Evolutionary conservation across 2,797 vertebrate species (phyloP).

Genomic region (Sparidentex hasta): DNA sequence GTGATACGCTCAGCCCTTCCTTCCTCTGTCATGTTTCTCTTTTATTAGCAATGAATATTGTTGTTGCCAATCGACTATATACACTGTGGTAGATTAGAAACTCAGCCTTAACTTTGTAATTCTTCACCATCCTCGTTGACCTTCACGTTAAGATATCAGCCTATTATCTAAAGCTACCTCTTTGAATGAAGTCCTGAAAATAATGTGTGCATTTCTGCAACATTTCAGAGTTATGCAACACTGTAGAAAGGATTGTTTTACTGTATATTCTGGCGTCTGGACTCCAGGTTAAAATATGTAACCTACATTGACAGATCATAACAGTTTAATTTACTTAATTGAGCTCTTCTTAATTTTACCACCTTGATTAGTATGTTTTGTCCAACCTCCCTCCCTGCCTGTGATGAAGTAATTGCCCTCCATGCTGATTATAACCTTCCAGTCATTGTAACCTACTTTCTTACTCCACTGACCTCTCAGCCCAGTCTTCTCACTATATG

Average conservation of each 20-base stretch:
- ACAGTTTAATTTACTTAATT: not conserved
- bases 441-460: conserved; percentile 31
- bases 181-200: not conserved
- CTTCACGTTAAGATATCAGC: conserved; percentile 65
- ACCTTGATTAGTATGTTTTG: not conserved
- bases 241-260: not conserved
- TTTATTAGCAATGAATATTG: accelerated
- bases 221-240: accelerated
- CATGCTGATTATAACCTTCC: conserved; percentile 28
- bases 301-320: not conserved
- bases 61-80: accelerated
- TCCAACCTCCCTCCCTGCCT: not conserved
- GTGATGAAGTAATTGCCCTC: not conserved
- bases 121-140: conserved; percentile 59
- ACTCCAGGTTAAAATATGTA: not conserved
- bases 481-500: not conserved
- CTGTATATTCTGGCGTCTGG: not conserved
- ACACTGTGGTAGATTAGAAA: not conserved
- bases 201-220: not conserved
- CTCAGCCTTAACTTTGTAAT: not conserved
- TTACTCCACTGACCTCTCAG: conserved; percentile 62
- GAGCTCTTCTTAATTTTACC: not conserved
- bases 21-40: not conserved
- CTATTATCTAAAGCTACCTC: not conserved
- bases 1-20: no score